Base-by-base conservation (phyloP, 1,140 invertebrate species). In the Lutraria rhynchaena region DNA sequence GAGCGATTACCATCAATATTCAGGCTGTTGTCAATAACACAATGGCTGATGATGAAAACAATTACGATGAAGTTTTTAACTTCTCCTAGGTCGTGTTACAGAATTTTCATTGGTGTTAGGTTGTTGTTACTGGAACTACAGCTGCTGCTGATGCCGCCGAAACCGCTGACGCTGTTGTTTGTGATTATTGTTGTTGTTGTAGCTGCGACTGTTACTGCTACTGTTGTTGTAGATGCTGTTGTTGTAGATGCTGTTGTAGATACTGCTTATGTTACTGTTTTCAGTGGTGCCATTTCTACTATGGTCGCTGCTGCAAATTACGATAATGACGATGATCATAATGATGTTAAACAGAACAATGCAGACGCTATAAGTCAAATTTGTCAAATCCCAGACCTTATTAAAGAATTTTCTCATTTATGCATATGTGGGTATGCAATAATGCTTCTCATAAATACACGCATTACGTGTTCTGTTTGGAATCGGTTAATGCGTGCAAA, bases 281-380 rank as follows among this genome's bases (percentile, higher is more conserved):
- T 11, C 24, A 22, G 9, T 58, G 55, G 13, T 58, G 44, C 44
- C 19, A 19, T 19, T 49, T 11, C 44, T 49, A 19, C 44, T 49
- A 19, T 19, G 11, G 44, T 19, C 19, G 44, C 44, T 49, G 44
- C 44, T n/a, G 1, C 35, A 31, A 31, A 1, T 70, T 0, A 1
- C 35, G 61, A 1, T 1, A 31, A 65, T 65, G 61, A 65, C 35
- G 61, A 65, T 65, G 1, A 44, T 65, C 22, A 65, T 65, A 0
- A 3, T 65, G 61, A 65, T 65, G 61, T 31, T 65, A 31, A 65
- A 31, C 22, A 65, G 9, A 22, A 58, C 22, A 22, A 58, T 58
- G 55, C 9, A 13, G 55, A 58, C 22, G 44, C n/a, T n/a, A n/a
- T n/a, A n/a, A n/a, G n/a, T n/a, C n/a, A n/a, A n/a, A n/a, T n/a